Percentiles rank a stretch among this genome's conserved stretches.
phyloP scores from a whole-genome alignment of 2,797 vertebrate genomes.

The Ctenochaetus hawaiiensis region DNA sequence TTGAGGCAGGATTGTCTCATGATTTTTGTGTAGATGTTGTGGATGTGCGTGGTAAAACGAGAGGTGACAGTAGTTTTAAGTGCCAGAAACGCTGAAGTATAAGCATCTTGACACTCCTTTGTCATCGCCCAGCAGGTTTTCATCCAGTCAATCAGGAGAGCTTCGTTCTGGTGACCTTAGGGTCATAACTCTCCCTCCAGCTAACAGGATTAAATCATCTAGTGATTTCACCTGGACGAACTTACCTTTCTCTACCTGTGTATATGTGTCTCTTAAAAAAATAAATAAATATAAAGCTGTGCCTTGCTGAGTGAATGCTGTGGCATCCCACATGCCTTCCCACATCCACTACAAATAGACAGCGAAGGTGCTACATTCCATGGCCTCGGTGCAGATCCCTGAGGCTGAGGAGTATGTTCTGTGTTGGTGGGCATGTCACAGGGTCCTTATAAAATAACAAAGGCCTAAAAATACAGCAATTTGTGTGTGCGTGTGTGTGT shows the following conservation, averaged over 20 bases:
- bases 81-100: constrained; percentile 3
- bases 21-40: neutral
- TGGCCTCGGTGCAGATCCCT: constrained; percentile 77
- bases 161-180: constrained; percentile 46
- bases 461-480: constrained; percentile 78
- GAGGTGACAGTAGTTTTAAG: neutral
- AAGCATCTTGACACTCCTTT: constrained; percentile 40
- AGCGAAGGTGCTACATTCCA: constrained; percentile 84
- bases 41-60: constrained; percentile 7
- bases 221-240: constrained; percentile 66
- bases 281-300: constrained; percentile 17
- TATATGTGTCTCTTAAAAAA: constrained; percentile 34
- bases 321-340: constrained; percentile 84
- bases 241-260: constrained; percentile 63
- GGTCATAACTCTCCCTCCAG: constrained; percentile 59
- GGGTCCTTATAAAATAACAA: constrained; percentile 80
- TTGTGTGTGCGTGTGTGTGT: constrained; percentile 53
- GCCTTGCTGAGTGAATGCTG: constrained; percentile 66
- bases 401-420: constrained; percentile 79
- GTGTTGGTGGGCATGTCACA: constrained; percentile 84
- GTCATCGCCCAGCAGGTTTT: constrained; percentile 58
- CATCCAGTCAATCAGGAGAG: constrained; percentile 48
- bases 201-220: constrained; percentile 68
- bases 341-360: constrained; percentile 87
- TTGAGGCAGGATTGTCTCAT: neutral